These are phyloP conservation scores for Nomada goodeniana DNA, from an alignment of 2,888 invertebrate species.

Conservation along the genomic window DNA sequence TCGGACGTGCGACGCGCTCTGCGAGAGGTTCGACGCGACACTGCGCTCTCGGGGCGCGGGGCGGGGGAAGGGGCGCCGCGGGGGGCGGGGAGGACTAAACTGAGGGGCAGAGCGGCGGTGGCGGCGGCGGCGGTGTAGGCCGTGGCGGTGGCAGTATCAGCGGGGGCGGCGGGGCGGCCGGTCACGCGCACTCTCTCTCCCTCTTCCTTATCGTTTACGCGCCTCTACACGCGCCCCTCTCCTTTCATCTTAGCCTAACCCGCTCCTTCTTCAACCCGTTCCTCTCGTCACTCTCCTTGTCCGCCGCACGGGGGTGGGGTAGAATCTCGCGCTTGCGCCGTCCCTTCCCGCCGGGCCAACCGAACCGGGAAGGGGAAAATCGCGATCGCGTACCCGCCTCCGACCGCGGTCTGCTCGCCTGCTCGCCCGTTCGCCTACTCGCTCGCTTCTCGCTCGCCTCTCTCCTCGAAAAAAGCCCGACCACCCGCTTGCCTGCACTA, in stretches of 20 bases:
- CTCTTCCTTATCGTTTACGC: background rate
- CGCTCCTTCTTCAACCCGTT: slow-evolving; percentile 11
- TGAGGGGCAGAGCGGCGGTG: slow-evolving; percentile 84
- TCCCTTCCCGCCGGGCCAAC: slow-evolving; percentile 49
- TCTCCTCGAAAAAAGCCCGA: slow-evolving; percentile 61
- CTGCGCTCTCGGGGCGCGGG: slow-evolving; percentile 82
- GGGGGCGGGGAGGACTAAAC: slow-evolving; percentile 85
- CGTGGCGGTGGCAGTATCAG: slow-evolving; percentile 74
- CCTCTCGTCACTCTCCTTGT: slow-evolving; percentile 22
- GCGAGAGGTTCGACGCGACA: slow-evolving; percentile 84
- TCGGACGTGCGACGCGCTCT: slow-evolving; percentile 84
- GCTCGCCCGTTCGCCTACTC: slow-evolving; percentile 84
- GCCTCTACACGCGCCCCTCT: background rate
- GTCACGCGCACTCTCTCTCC: slow-evolving; percentile 13
- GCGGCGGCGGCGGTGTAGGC: slow-evolving; percentile 73
- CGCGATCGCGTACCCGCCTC: slow-evolving; percentile 72
- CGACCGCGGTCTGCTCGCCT: slow-evolving; percentile 86
- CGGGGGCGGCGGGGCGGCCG: slow-evolving; percentile 48
- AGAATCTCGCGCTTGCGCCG: slow-evolving; percentile 67
- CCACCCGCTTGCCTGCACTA: slow-evolving; percentile 67
- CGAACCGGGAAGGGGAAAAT: slow-evolving; percentile 55
- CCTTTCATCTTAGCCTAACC: background rate
- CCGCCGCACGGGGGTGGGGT: slow-evolving; percentile 55
- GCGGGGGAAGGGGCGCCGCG: slow-evolving; percentile 75
- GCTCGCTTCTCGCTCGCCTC: slow-evolving; percentile 43